Evolutionary conservation across 2,888 invertebrate species (phyloP), one percentile per base, ranked within the genome.

Genomic region (Thalpophila matura): DNA sequence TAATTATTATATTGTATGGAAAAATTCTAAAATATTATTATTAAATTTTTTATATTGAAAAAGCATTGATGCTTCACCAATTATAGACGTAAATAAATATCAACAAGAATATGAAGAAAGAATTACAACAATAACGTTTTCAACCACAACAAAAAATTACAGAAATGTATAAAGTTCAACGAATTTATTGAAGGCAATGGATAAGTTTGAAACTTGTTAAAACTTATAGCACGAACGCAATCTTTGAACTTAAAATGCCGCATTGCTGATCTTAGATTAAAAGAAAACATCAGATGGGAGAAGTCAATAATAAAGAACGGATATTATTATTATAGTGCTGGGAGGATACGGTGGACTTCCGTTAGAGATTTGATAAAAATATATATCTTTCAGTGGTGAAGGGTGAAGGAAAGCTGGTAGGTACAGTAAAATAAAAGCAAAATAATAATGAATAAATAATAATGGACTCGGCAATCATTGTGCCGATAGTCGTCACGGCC

Each of bases 161-260:
- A 72, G n/a, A 18, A 33, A 54, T 6, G 6, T 18, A 14, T 54
- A 57, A 54, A 61, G 12, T 62, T 40, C 42, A 69, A 62, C n/a
- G 14, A 61, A 54, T 62, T 53, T 56, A 72, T 72, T 51, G 66
- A 72, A 61, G 26, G 61, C 66, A 65, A 56, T 72, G 65, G 53
- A 57, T 55, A 72, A 74, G 74, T 74, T 74, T 24, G 35, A 49
- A 74, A 74, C 77, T 74, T 66, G 55, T 77, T 65, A 56, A 70
- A 74, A 77, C 66, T 77, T 66, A 64, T 33, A 29, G 47, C 43
- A 55, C 58, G 55, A 56, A 72, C 46, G 57, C 72, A 56, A 62
- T 72, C 61, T 61, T 14, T 35, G 22, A 66, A 77, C 61, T 77
- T 61, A 59, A 77, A 72, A 58, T 49, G 73, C 66, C 55, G 73